These are phyloP conservation scores for Prunella fulvescens DNA, from an alignment of 2,113 vertebrate species.

Conservation along the genomic window DNA sequence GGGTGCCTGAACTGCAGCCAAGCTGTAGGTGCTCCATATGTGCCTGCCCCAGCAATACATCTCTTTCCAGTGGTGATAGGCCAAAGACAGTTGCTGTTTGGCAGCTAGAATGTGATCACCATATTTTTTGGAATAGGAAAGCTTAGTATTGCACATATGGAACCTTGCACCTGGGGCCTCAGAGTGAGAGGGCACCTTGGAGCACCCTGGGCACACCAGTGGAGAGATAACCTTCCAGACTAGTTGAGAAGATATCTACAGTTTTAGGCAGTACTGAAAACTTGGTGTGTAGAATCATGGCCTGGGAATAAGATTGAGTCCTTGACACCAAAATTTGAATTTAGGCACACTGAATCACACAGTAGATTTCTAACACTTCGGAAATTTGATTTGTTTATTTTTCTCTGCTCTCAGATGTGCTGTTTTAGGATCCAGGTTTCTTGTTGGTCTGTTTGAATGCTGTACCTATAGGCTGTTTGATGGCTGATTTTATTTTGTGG, in stretches of 20 bases:
- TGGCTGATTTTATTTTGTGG: neutral
- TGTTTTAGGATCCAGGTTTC: neutral
- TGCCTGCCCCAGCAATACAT: rapidly evolving
- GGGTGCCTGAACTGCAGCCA: neutral
- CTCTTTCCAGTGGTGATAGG: neutral
- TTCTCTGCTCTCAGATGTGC: neutral
- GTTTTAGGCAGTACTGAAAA: neutral
- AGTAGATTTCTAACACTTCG: neutral
- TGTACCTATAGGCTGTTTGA: neutral
- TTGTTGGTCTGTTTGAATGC: neutral
- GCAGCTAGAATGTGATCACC: neutral
- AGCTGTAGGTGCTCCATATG: rapidly evolving
- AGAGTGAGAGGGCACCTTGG: rapidly evolving
- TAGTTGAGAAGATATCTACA: neutral
- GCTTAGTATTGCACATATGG: neutral
- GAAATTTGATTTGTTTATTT: neutral
- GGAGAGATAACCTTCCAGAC: neutral
- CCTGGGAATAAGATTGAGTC: neutral
- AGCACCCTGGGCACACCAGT: neutral
- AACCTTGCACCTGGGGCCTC: neutral
- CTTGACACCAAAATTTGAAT: neutral
- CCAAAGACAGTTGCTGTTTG: neutral
- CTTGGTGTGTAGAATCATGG: neutral
- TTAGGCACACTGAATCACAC: neutral
- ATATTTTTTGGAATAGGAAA: neutral